Base-by-base conservation (phyloP, 2,113 vertebrate genomes). In the rat (Rattus norvegicus) region DNA sequence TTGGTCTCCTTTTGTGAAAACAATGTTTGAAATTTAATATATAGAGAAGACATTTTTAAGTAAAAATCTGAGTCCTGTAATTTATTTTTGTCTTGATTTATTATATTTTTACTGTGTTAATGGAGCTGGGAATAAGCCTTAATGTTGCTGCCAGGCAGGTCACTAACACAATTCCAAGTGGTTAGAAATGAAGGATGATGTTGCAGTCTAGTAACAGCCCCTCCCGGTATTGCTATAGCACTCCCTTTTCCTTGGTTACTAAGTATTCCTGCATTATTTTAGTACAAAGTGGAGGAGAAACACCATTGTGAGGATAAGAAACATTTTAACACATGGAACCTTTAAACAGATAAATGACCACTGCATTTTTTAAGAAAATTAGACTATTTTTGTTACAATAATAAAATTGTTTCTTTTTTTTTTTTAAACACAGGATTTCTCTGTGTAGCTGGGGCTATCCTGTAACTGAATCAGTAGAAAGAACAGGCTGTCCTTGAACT, bases 311-410 rank as follows among this genome's bases (percentile, higher is more conserved):
- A 93, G 33, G 43, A 88, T 79, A 92, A 90, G 47, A 91, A 89
- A 63, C 70, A 79, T 96, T 94, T 94, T 93, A 89, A 94, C 72
- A 95, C 81, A 52, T 67, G 76, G 43, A 94, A 33, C 43, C 84
- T 95, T 94, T 94, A 61, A 95, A 88, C 79, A 95, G 22, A 61
- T 93, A 39, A 87, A 83, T 91, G 56, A 47, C 56, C 20, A 93
- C 61, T 94, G 61, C 67, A 43, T 43, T 95, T 96, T 96, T 94
- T 79, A 94, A 96, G 85, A 69, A 93, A 92, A 96, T 13, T 8
- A 91, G 92, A 56, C 87, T 95, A 36, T 90, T 95, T 97, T 95
- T 95, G 52, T 91, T 96, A 87, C 17, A 95, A 14, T 67, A 96
- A 96, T 59, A n/a, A 94, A 63, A 47, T 85, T 43, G 26, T 83